Base-by-base conservation (phyloP, 2,797 vertebrate species). In the Sebastolobus altivelis region DNA sequence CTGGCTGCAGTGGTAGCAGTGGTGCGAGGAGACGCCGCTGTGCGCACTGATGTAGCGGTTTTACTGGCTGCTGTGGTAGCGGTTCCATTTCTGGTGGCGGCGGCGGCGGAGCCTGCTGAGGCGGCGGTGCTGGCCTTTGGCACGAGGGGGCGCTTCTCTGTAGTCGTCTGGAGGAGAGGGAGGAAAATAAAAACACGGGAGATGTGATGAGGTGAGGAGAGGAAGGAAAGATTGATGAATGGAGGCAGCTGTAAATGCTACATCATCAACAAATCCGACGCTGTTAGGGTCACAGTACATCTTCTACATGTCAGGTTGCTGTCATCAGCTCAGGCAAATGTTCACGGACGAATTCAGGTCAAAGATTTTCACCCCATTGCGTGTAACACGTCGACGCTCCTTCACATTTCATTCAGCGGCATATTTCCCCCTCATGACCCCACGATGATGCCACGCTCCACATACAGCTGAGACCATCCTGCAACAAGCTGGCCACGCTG, bases 101-200 rank as follows among this genome's bases (percentile, higher is more conserved):
- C 69, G 31, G 89, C 54, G 10, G 87, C 31, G 52, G 95, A 49
- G 8, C 93, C 20, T 0, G 88, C 87, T 0, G 89, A 62, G 27
- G 94, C 66, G 1, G 94, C 72, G 0, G 92, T 85, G 1, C 88
- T 79, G 7, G 92, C 67, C 91, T 97, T 98, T 55, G 97, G 92
- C 31, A 96, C 95, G 0, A 91, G 92, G n/a, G 93, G 90, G 54
- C 94, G 94, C 93, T 95, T 98, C 56, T 98, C 97, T 83, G 86
- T 83, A 62, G 86, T 87, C 1, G 87, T 70, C 93, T 95, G 67
- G 20, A 22, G 63, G 54, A 63, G 35, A 72, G 35, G 25, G 62
- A 62, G n/a, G 65, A 0, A 75, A 8, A 61, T 2, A 5, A 65
- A 54, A 43, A 62, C 2, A 49, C 5, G 1, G 3, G 20, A 52